Percentiles rank a stretch among this genome's conserved stretches.
Evolutionary conservation across 2,888 invertebrate species (phyloP).

Genomic region (Cryptosula pallasiana): DNA sequence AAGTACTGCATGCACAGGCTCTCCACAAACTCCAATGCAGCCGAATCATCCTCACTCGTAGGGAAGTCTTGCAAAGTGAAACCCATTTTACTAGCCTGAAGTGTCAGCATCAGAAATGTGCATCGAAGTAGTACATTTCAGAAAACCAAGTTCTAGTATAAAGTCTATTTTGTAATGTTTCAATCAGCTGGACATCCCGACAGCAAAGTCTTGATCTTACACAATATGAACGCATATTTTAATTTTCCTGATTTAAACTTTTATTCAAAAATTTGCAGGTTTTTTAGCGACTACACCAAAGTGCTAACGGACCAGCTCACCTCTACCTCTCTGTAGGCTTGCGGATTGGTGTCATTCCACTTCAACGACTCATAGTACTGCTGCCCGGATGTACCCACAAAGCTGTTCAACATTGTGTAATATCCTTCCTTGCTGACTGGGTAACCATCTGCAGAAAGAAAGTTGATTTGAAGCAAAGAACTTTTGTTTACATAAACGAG

Average conservation of each 20-base stretch:
- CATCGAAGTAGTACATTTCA: too few species aligned
- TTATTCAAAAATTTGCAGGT: too few species aligned
- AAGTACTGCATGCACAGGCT: slow-evolving; percentile 30
- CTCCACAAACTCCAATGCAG: slow-evolving; percentile 33
- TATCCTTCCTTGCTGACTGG: not conserved
- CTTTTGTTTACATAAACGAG: too few species aligned
- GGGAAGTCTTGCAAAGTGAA: slow-evolving; percentile 32
- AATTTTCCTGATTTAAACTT: too few species aligned
- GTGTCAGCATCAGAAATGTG: too few species aligned
- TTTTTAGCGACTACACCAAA: too few species aligned
- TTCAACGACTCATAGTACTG: not conserved
- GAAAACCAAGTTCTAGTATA: too few species aligned
- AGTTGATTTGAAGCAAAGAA: too few species aligned
- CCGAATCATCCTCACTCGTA: slow-evolving; percentile 31
- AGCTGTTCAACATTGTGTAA: not conserved
- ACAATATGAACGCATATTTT: not conserved
- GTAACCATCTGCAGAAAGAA: not conserved
- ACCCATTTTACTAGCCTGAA: slow-evolving; percentile 34
- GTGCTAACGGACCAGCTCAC: too few species aligned
- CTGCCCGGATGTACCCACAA: not conserved
- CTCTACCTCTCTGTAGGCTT: not conserved
- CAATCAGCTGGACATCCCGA: too few species aligned
- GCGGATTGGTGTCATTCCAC: slow-evolving; percentile 3
- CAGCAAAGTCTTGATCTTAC: not conserved
- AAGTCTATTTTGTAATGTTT: too few species aligned